Evolutionary conservation across 2,113 vertebrate species (phyloP), one percentile per base, ranked within the genome.

Genomic region (Dasyornis broadbenti): DNA sequence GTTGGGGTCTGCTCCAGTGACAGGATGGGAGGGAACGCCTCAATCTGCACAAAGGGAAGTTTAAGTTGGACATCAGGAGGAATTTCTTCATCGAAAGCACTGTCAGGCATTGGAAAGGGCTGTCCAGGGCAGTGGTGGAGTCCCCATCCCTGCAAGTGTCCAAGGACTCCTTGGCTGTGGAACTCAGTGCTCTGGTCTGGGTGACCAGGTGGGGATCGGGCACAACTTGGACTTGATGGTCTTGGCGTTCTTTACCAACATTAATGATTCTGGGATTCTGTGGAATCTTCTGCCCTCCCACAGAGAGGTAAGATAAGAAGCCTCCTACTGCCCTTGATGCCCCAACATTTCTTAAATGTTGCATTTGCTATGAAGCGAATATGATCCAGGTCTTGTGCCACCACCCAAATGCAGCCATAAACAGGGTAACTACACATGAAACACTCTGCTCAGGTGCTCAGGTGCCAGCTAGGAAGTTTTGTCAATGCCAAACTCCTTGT

Each of bases 121-220:
- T 44, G 18, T 11, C 26, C 33, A 33, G 37, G 33, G 59, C 39
- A 37, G 10, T 19, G 20, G 5, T 50, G 37, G 37, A n/a, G 33
- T n/a, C 6, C 21, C 68, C 44, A 52, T 28, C 53, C 15, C 39
- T 52, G 59, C 21, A 50, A 42, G 22, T 72, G 14, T 21, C 73
- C 64, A 24, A 20, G 56, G 33, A 33, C 47, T 21, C 10, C 10
- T 54, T 53, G 35, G 40, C 14, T 0, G 0, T 63, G 49, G 33
- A 44, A n/a, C 33, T 59, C 19, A 10, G 33, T 10, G 69, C 39
- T 20, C 77, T 60, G 69, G 69, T 39, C 69, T 60, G 53, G n/a
- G 45, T 10, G 56, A 1, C 7, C 20, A 24, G 18, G 4, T n/a
- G 20, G 20, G 28, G 7, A n/a, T 39, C 1, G 0, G 33, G 45